Base-by-base conservation (phyloP, 35 echinoderm and acorn worm species). In the Apostichopus parvimensis region DNA sequence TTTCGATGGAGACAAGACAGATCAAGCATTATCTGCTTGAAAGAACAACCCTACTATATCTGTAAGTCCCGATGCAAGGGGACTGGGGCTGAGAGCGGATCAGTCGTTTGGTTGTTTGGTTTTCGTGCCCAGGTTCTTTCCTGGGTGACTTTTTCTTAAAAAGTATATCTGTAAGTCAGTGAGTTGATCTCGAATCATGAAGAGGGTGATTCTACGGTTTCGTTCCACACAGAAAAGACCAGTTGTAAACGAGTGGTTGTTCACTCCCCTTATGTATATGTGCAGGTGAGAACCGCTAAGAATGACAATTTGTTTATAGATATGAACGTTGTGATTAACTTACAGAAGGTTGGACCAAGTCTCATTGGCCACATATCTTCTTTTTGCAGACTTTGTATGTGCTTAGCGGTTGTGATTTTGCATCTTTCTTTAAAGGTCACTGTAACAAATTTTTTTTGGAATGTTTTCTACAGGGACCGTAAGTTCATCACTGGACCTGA, bases 171-270 rank as follows among this genome's bases (percentile, higher is more conserved):
- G 65, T 75, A 68, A 55, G 87, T 79, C 53, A 76, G 72, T 1
- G 84, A 93, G 9, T 93, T 87, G 62, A 78, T 53, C 54, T 82
- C 92, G 87, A 82, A 93, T 65, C 58, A 61, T 61, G 6, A 61
- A 61, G 58, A 61, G 12, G 58, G 6, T 12, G 58, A 61, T 1
- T 8, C 58, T 12, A 61, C 8, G 58, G 58, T 61, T 12, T 61
- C 8, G 58, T 61, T 61, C 12, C 58, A 61, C 58, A 61, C 58
- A 7, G 58, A 7, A 60, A 60, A 60, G 58, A 4, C 58, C 0
- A 60, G 58, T 60, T 60, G 1, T 60, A 12, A 60, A 12, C 6
- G 58, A 12, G 58, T 60, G 6, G 58, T 60, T 12, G 11, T 60
- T 60, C 11, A 60, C 58, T 60, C 58, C 58, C 58, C 58, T 60